Evolutionary conservation across 2,888 invertebrate genomes (phyloP), one percentile per base, ranked within the genome.

Genomic region (Cepaea hortensis): DNA sequence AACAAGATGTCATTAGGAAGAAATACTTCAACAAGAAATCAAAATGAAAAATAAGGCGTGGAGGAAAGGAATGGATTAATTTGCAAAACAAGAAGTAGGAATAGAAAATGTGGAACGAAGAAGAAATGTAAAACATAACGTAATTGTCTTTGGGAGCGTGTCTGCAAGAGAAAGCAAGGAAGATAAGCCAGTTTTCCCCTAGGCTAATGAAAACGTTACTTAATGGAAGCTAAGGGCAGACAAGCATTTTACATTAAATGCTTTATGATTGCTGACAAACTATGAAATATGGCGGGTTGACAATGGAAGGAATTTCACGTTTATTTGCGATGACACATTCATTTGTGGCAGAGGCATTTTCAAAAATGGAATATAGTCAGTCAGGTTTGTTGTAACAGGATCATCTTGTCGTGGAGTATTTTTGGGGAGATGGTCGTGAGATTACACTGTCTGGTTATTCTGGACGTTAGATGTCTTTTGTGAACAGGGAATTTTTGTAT

Each of bases 201-300:
- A 11, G 46, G 76, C 55, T 76, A 55, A 76, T 76, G 50, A 55
- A 15, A n/a, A 55, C 50, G 76, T 76, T 68, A n/a, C 68, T 68
- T 20, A 68, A n/a, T 68, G 18, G n/a, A 50, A 76, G 76, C 76
- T 9, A 76, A n/a, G 50, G 76, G 55, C 76, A 76, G 76, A 55
- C 76, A 76, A 76, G 76, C 76, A 76, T 20, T 20, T 76, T 55
- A 50, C 76, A 6, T 15, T 55, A 76, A 76, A 76, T 18, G 55
- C 46, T 76, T 76, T 76, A 55, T 76, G 76, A 76, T 46, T 76
- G 55, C 18, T 15, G 55, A 15, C 20, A 76, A 76, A n/a, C 4
- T 7, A 55, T 48, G 76, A 76, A 50, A 76, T 20, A 18, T 76
- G 7, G 48, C 50, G 76, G 55, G n/a, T 55, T 76, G 76, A 55